A percentile compares a stretch with the other conserved stretches of the same genome.
Evolutionary conservation across 1,140 invertebrate genomes (phyloP).

Genomic region (Atta texana): DNA sequence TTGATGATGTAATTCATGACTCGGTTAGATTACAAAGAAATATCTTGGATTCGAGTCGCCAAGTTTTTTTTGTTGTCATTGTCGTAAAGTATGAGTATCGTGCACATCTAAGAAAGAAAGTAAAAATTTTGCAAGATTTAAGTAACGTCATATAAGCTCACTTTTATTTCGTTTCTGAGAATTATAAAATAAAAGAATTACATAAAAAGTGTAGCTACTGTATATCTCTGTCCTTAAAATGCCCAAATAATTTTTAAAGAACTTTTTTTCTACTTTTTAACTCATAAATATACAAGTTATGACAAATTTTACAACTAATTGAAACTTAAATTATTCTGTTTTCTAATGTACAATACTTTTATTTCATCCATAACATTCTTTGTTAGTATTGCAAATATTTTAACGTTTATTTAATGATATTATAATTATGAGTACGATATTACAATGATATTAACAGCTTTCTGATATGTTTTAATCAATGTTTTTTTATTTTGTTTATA

Average conservation of each 20-base stretch:
- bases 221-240: not conserved
- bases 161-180: not conserved
- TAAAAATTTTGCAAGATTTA: not conserved
- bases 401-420: too few species aligned
- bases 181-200: not conserved
- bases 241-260: not conserved
- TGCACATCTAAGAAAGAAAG: not conserved
- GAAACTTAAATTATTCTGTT: too few species aligned
- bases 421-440: too few species aligned
- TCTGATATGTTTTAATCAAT: not conserved
- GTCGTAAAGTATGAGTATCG: conserved; percentile 53
- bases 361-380: too few species aligned
- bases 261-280: not conserved
- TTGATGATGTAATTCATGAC: conserved; percentile 57
- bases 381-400: too few species aligned
- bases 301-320: not conserved
- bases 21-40: conserved; percentile 34
- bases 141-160: not conserved
- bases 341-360: too few species aligned
- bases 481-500: not conserved
- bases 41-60: conserved; percentile 28
- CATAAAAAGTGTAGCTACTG: not conserved
- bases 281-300: not conserved
- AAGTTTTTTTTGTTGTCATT: not conserved
- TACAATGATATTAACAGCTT: not conserved